A percentile compares a stretch with the other conserved stretches of the same genome.
Conservation (phyloP, 2,888 invertebrate genomes). For the Mythimna loreyi region DNA sequence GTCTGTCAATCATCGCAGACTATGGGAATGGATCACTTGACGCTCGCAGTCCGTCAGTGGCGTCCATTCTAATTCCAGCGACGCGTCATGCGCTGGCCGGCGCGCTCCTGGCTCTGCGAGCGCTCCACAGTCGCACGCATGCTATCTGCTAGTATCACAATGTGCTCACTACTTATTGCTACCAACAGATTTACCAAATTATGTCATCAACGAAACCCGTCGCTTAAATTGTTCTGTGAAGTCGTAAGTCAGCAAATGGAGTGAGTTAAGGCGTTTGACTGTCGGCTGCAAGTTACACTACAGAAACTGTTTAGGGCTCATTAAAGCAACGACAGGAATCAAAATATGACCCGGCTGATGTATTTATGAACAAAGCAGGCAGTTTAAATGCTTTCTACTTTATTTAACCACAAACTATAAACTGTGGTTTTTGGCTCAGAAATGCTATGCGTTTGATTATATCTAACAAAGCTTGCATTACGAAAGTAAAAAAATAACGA, state of each 20-base stretch:
- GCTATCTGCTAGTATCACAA: not conserved
- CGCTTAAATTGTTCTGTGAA: slow-evolving; percentile 28
- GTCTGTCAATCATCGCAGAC: slow-evolving; percentile 53
- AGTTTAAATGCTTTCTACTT: slow-evolving; percentile 23
- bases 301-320: slow-evolving; percentile 3
- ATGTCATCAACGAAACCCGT: slow-evolving; percentile 35
- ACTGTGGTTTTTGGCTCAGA: slow-evolving; percentile 1
- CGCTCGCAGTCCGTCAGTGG: not conserved
- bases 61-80: slow-evolving; percentile 43
- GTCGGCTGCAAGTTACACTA: not conserved
- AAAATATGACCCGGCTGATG: not conserved
- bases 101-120: slow-evolving; percentile 24
- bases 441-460: slow-evolving; percentile 2
- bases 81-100: slow-evolving; percentile 5
- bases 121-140: not conserved
- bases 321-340: slow-evolving; percentile 15
- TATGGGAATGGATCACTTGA: slow-evolving; percentile 48
- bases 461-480: slow-evolving; percentile 13
- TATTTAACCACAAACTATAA: slow-evolving; percentile 8
- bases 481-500: slow-evolving; percentile 16
- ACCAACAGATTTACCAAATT: slow-evolving; percentile 38
- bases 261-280: slow-evolving; percentile 12
- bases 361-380: slow-evolving; percentile 14
- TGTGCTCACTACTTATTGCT: slow-evolving; percentile 31
- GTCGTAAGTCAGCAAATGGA: slow-evolving; percentile 35